A percentile compares a stretch with the other conserved stretches of the same genome.
Conservation (phyloP, 92 coral and sea anemone species). For the Epizoanthus ramosus region DNA sequence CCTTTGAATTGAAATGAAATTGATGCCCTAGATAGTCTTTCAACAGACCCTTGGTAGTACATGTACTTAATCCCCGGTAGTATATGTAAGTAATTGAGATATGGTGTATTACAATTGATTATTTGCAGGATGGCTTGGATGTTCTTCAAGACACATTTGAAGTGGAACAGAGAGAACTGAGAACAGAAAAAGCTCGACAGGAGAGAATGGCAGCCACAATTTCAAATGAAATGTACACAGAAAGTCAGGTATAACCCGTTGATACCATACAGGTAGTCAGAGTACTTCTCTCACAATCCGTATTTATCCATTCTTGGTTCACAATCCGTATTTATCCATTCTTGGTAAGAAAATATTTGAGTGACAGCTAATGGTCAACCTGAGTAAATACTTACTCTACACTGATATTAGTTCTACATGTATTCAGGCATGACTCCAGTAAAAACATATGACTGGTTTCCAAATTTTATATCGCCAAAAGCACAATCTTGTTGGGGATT, state of each 20-base stretch:
- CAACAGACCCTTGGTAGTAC: no score
- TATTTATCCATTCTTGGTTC: background rate
- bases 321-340: background rate
- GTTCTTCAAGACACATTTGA: constrained; percentile 76
- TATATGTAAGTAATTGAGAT: background rate
- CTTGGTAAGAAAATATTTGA: no score
- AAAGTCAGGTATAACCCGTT: constrained; percentile 80
- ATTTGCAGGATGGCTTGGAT: constrained; percentile 75
- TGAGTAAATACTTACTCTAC: no score
- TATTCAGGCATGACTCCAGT: no score
- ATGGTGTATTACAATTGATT: background rate
- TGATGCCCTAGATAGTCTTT: no score
- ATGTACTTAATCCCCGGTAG: no score
- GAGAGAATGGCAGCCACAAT: constrained; percentile 90
- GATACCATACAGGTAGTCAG: background rate
- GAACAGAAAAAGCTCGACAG: constrained; percentile 84
- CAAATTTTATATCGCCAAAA: no score
- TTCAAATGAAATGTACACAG: constrained; percentile 90
- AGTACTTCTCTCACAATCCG: background rate
- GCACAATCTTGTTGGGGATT: no score
- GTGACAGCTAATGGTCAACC: no score
- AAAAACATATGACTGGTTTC: no score
- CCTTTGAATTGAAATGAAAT: no score
- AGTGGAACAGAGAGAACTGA: constrained; percentile 73
- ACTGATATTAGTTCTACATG: no score